Evolutionary conservation across 2,113 vertebrate genomes (phyloP).

Genomic region (Oncorhynchus nerka): DNA sequence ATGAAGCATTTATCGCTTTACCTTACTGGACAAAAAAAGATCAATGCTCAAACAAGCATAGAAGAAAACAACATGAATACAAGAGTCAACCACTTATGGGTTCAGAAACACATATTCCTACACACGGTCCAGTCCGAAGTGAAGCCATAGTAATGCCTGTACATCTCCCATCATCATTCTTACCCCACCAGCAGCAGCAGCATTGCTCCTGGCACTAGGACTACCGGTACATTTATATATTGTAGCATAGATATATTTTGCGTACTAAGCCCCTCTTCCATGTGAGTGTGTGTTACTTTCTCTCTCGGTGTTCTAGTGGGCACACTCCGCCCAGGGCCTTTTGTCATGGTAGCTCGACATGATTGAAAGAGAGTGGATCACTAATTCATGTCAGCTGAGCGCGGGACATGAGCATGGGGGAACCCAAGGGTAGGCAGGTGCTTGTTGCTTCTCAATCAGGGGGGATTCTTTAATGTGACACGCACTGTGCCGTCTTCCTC

Average conservation of each 20-base stretch:
- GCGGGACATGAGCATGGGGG: constrained; percentile 2
- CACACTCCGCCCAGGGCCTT: constrained; percentile 18
- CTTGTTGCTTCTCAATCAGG: constrained; percentile 40
- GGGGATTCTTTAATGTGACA: constrained; percentile 43
- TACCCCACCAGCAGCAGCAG: neutral
- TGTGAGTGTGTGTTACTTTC: neutral
- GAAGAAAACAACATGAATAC: too few species aligned
- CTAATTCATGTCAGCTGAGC: constrained; percentile 59
- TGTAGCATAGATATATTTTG: neutral
- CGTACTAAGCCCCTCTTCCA: constrained; percentile 9
- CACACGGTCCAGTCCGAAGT: too few species aligned
- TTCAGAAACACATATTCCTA: too few species aligned
- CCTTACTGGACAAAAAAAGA: too few species aligned
- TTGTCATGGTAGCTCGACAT: constrained; percentile 49
- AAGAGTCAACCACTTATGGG: too few species aligned
- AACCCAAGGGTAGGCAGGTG: constrained; percentile 40
- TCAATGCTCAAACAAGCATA: too few species aligned
- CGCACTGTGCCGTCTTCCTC: constrained; percentile 17
- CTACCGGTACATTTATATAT: neutral
- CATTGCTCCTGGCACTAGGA: neutral
- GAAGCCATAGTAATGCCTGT: neutral
- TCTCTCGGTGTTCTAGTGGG: neutral
- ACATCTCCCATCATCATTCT: too few species aligned
- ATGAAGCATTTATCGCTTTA: too few species aligned
- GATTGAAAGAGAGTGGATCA: constrained; percentile 56